Evolutionary conservation across 2,888 invertebrate species (phyloP), one percentile per base, ranked within the genome.

Genomic region (Keiferia lycopersicella): DNA sequence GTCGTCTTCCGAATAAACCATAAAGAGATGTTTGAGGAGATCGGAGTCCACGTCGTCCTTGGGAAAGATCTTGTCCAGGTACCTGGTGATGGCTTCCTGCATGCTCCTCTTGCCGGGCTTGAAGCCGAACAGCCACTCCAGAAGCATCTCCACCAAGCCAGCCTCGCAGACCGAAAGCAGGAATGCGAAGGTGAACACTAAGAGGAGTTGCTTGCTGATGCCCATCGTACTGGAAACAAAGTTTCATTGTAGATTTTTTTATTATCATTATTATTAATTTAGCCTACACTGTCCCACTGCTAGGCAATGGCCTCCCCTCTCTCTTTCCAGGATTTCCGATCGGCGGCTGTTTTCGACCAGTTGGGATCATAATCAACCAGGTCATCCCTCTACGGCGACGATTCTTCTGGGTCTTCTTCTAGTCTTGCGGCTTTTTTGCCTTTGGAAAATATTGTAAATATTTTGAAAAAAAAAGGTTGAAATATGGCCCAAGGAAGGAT

Each of bases 31-130:
- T 63, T 88, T 88, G 75, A 91, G 74, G 20, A 84, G 75, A 30
- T 74, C 81, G 0, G 86, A 79, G 65, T 88, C 88, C 26, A 72
- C 67, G 65, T 90, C 89, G 60, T 89, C 88, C 68, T 87, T 87
- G 0, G 87, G 87, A 51, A 79, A 89, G 3, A 87, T 67, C 2
- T 77, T 73, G 67, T 90, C 88, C 59, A 91, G 65, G 50, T 82
- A 86, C 53, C 80, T 74, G n/a, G 79, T 73, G 6, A 88, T 76
- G 0, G 81, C 73, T 14, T 87, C 86, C 0, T 85, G 76, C 72
- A 88, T 75, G 63, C 86, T 80, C 41, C 88, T 75, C 58, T 77
- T 72, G 53, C 78, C 76, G 20, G 67, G 67, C 38, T 67, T 68
- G 10, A 51, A 56, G 14, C 67, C 75, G 39, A 75, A 69, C 18